These are phyloP conservation scores for Drosophila sturtevanti DNA, from an alignment of 1,140 invertebrate genomes.

Conservation along the genomic window DNA sequence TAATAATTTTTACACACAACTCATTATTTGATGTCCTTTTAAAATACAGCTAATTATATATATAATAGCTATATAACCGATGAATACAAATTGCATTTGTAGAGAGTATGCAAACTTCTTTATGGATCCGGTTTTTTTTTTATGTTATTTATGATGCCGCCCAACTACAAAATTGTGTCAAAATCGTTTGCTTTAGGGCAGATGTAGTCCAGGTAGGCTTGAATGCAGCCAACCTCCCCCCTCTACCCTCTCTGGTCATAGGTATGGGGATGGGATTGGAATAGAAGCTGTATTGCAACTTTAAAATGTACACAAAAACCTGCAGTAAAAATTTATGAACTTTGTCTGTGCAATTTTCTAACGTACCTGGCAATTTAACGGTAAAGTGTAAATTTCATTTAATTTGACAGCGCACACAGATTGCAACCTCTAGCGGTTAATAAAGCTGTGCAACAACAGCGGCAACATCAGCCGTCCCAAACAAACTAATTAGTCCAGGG, in stretches of 20 bases:
- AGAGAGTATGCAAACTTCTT: background rate
- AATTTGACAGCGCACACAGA: slow-evolving; percentile 67
- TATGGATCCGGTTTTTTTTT: background rate
- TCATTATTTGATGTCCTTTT: background rate
- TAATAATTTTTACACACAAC: background rate
- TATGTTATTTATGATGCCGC: slow-evolving; percentile 29
- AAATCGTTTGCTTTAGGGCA: slow-evolving; percentile 40
- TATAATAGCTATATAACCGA: too few species aligned
- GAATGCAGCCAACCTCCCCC: background rate
- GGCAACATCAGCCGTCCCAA: slow-evolving; percentile 9
- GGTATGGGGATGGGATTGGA: background rate
- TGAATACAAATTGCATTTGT: too few species aligned
- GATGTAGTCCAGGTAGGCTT: slow-evolving; percentile 41
- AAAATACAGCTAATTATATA: slow-evolving; percentile 8
- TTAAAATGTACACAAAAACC: slow-evolving; percentile 61
- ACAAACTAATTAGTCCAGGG: slow-evolving; percentile 50
- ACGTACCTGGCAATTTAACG: slow-evolving; percentile 77
- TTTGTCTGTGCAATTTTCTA: slow-evolving; percentile 55
- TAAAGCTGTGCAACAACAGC: slow-evolving; percentile 50
- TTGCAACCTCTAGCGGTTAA: slow-evolving; percentile 50
- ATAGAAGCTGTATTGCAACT: slow-evolving; percentile 25
- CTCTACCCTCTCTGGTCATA: too few species aligned
- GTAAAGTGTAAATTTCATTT: slow-evolving; percentile 80
- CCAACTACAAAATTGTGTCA: slow-evolving; percentile 72
- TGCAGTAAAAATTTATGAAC: slow-evolving; percentile 54